A percentile compares a stretch with the other conserved stretches of the same genome.
Evolutionary conservation across 1,140 invertebrate genomes (phyloP).

Genomic region (Habropoda laboriosa): DNA sequence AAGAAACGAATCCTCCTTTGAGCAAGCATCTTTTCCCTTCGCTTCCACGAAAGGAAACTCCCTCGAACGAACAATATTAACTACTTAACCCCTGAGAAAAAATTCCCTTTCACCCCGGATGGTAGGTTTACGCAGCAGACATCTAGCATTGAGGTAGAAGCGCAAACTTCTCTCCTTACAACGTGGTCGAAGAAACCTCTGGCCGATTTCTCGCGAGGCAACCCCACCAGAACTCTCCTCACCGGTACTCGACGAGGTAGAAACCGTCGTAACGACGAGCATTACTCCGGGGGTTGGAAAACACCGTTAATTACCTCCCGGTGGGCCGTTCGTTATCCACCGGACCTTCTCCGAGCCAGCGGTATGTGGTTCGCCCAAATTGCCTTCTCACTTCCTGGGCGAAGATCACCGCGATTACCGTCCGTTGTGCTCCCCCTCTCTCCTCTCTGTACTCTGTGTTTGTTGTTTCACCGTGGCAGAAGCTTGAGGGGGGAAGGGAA

Average conservation of each 20-base stretch:
- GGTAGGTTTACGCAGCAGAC: neutral
- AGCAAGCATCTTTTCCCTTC: too few species aligned
- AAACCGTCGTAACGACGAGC: constrained; percentile 77
- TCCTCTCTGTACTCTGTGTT: constrained; percentile 62
- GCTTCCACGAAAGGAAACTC: neutral
- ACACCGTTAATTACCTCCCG: constrained; percentile 79
- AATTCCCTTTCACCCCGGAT: neutral
- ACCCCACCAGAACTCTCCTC: neutral
- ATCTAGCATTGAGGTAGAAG: neutral
- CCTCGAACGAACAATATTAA: neutral
- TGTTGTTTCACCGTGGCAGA: constrained; percentile 71
- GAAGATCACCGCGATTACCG: constrained; percentile 75
- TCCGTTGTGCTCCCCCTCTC: constrained; percentile 27
- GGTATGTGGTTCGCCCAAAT: constrained; percentile 77
- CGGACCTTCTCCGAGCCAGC: constrained; percentile 60
- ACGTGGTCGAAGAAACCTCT: constrained; percentile 38
- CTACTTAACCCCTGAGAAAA: neutral
- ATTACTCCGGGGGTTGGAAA: constrained; percentile 77
- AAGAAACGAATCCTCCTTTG: too few species aligned
- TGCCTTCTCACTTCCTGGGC: constrained; percentile 78
- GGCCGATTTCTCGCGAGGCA: constrained; percentile 19
- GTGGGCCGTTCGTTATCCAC: constrained; percentile 76
- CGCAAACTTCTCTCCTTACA: neutral
- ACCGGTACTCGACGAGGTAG: constrained; percentile 55
- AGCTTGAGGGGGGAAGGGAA: neutral